Base-by-base conservation (phyloP, 2,113 vertebrate genomes). In the Ursus arctos region DNA sequence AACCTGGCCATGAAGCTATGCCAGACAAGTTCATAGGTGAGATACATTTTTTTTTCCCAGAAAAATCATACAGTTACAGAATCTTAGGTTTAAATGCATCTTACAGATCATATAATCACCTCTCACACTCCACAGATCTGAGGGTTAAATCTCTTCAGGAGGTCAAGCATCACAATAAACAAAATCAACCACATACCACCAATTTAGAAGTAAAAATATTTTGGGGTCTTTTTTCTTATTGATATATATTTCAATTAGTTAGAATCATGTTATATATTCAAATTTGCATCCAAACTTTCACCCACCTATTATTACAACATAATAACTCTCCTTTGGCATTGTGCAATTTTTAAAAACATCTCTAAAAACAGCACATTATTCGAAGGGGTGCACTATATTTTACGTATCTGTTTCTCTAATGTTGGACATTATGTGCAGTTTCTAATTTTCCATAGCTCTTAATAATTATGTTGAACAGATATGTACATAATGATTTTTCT, bases 21-120 rank as follows among this genome's bases (percentile, higher is more conserved):
- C 36, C 36, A 92, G n/a, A 67, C 9, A 49, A 94, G 7, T 71
- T 84, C 51, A 67, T 74, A 90, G 96, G 92, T 97, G 84, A 98
- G 94, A n/a, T 94, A 26, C n/a, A 43, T 28, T 22, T 36, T 26
- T 26, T 76, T 10, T 1, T 13, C 43, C 33, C 14, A 26, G 9
- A 1, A 86, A 91, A 91, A 76, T 95, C 2, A 81, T 55, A 7
- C 10, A 94, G 77, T 59, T 76, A 61, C 40, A 67, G 31, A 71
- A 36, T 43, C 2, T 59, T 9, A 80, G 11, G 0, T 81, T 94
- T 76, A 53, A 53, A 90, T 26, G n/a, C 4, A 88, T 43, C 31
- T 94, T 86, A 77, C 57, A 96, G 74, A 82, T 82, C 21, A 31
- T 72, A 72, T 40, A 57, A 72, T 21, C 28, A 95, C 3, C 3